Evolutionary conservation across 2,888 invertebrate genomes (phyloP).

Genomic region (Cheilosia vulpina): DNA sequence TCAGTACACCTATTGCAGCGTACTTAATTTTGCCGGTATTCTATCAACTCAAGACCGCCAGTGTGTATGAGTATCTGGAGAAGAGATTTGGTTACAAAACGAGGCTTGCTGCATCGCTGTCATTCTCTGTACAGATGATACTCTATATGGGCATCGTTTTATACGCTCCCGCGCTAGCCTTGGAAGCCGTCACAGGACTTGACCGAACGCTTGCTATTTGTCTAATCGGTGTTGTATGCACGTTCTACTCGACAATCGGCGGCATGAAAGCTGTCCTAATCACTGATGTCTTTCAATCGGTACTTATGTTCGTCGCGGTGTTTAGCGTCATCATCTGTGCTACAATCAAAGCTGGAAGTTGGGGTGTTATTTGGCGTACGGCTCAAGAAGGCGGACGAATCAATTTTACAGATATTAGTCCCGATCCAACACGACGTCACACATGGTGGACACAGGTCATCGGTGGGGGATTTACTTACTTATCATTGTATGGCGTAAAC

Average conservation of each 20-base stretch:
- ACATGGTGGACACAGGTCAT: conserved; percentile 92
- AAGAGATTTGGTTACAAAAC: conserved; percentile 91
- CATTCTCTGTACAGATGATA: conserved; percentile 95
- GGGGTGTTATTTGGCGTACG: conserved; percentile 88
- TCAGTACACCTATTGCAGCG: conserved; percentile 91
- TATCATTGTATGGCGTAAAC: conserved; percentile 93
- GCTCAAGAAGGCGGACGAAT: conserved; percentile 89
- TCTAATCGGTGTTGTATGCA: conserved; percentile 88
- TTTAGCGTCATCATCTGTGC: conserved; percentile 91
- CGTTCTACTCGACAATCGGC: conserved; percentile 94
- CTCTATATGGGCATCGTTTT: conserved; percentile 95
- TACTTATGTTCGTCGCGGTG: conserved; percentile 93
- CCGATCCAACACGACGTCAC: conserved; percentile 92
- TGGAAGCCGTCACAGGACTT: conserved; percentile 93
- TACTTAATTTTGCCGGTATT: conserved; percentile 93
- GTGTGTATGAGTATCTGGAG: conserved; percentile 97
- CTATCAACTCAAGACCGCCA: conserved; percentile 92
- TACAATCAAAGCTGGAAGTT: conserved; percentile 88
- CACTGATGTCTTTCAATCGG: conserved; percentile 93
- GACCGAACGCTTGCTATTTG: conserved; percentile 89
- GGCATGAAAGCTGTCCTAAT: conserved; percentile 96
- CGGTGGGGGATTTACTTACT: conserved; percentile 92
- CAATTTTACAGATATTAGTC: conserved; percentile 88
- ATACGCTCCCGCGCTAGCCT: conserved; percentile 95
- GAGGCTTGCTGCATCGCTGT: conserved; percentile 91